Conservation (phyloP, 2,797 vertebrate genomes). For the Nyctalus aviator region DNA sequence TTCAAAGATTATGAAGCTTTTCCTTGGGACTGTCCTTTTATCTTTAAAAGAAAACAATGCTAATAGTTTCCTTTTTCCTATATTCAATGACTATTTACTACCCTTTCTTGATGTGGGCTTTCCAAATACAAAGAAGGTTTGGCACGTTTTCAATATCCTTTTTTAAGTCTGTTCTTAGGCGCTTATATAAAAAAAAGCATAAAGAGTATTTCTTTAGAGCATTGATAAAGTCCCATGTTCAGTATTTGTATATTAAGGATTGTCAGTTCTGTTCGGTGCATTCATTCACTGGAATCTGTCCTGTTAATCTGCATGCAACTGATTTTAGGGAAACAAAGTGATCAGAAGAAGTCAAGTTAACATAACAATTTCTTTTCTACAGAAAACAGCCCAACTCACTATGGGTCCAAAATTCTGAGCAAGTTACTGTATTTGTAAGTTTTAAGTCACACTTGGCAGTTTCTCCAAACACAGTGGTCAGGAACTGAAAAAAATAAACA, state of each 20-base stretch:
- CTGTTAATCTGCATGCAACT: slow-evolving; percentile 86
- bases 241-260: slow-evolving; percentile 87
- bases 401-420: slow-evolving; percentile 85
- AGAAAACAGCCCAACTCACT: slow-evolving; percentile 82
- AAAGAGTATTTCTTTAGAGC: slow-evolving; percentile 88
- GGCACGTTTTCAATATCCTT: slow-evolving; percentile 91
- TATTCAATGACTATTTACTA: slow-evolving; percentile 88
- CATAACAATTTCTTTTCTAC: slow-evolving; percentile 83
- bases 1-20: slow-evolving; percentile 90
- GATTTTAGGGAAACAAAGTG: slow-evolving; percentile 83
- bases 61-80: slow-evolving; percentile 93
- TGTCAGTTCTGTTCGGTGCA: slow-evolving; percentile 85
- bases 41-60: slow-evolving; percentile 93
- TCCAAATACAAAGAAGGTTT: slow-evolving; percentile 91
- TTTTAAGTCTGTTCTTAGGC: slow-evolving; percentile 89
- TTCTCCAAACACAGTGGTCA: slow-evolving; percentile 87
- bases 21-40: slow-evolving; percentile 89
- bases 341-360: slow-evolving; percentile 85
- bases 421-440: slow-evolving; percentile 87
- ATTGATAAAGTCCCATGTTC: slow-evolving; percentile 87
- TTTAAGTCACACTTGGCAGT: slow-evolving; percentile 88
- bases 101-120: slow-evolving; percentile 90
- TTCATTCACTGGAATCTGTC: slow-evolving; percentile 84
- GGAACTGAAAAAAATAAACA: slow-evolving; percentile 88
- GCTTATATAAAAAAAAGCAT: slow-evolving; percentile 89